These are phyloP conservation scores for Cotesia congregata DNA, from an alignment of 2,888 invertebrate genomes.

Conservation along the genomic window DNA sequence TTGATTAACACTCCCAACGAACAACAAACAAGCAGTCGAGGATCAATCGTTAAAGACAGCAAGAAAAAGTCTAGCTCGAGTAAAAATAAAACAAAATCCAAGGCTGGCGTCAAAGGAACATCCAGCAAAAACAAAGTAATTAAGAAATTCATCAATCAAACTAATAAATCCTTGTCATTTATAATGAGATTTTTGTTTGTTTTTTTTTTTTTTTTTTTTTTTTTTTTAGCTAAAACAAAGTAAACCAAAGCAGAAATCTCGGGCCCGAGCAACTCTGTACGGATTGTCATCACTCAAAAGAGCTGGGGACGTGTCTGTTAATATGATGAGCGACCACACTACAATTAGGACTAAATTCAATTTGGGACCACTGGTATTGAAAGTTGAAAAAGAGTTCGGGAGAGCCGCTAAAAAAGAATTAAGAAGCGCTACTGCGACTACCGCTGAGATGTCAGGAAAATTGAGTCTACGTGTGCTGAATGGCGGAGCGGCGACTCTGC, in stretches of 20 bases:
- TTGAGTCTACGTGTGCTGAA: conserved; percentile 83
- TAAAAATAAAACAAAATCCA: conserved; percentile 50
- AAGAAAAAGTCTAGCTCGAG: conserved; percentile 30
- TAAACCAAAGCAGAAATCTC: conserved; percentile 72
- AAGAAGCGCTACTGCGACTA: conserved; percentile 89
- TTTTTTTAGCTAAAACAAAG: conserved; percentile 61
- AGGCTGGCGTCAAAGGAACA: conserved; percentile 48
- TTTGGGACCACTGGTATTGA: conserved; percentile 83
- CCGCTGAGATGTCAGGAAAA: conserved; percentile 88
- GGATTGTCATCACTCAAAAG: conserved; percentile 84
- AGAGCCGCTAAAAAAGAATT: conserved; percentile 85
- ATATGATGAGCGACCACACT: conserved; percentile 84
- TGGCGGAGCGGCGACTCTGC: conserved; percentile 85
- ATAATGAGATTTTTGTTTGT: conserved; percentile 26
- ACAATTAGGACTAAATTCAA: conserved; percentile 87
- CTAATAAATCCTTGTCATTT: neutral
- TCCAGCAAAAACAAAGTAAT: conserved; percentile 70
- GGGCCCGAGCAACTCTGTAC: conserved; percentile 84
- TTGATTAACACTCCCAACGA: neutral
- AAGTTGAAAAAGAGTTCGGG: conserved; percentile 86
- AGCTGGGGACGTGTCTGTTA: conserved; percentile 85
- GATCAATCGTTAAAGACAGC: neutral
- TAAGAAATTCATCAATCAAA: neutral
- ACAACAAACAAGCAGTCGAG: neutral
- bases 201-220: conserved; percentile 19